Percentiles rank a stretch among this genome's conserved stretches.
These are phyloP conservation scores for Acanthaster planci DNA, from an alignment of 35 echinoderm and acorn worm genomes.

Conservation along the genomic window DNA sequence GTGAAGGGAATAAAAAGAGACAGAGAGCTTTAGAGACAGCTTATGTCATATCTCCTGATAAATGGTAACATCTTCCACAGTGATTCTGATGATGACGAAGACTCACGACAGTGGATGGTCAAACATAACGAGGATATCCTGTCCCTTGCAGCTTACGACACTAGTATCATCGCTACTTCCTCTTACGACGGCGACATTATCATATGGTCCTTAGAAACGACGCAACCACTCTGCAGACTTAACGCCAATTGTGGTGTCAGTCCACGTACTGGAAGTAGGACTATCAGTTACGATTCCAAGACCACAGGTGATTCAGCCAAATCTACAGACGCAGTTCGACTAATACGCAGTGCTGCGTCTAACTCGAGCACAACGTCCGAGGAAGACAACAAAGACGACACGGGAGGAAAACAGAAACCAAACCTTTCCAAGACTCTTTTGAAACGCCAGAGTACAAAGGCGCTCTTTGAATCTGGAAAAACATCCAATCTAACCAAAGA, in stretches of 20 bases:
- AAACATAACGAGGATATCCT: constrained; percentile 97
- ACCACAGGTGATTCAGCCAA: background rate
- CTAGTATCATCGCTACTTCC: constrained; percentile 76
- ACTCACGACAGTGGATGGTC: constrained; percentile 79
- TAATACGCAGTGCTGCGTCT: background rate
- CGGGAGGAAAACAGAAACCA: background rate
- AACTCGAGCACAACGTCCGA: background rate
- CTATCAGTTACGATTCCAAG: constrained; percentile 37
- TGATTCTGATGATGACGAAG: constrained; percentile 94
- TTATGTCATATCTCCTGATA: too few relatives aligned
- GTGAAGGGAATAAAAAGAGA: background rate
- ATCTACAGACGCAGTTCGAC: background rate
- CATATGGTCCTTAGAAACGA: constrained; percentile 94
- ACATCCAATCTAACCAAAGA: background rate
- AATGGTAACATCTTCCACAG: constrained; percentile 57
- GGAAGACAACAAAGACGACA: background rate
- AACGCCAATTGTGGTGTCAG: constrained; percentile 80
- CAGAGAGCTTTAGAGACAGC: too few relatives aligned
- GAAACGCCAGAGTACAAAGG: background rate
- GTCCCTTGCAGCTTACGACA: constrained; percentile 70
- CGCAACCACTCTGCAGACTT: constrained; percentile 75
- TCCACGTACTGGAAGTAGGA: constrained; percentile 73
- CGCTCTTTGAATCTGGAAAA: background rate
- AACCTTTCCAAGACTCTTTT: background rate
- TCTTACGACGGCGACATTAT: constrained; percentile 94